Evolutionary conservation across 2,888 invertebrate species (phyloP), one percentile per base, ranked within the genome.

Genomic region (Melangyna quadrimaculata): DNA sequence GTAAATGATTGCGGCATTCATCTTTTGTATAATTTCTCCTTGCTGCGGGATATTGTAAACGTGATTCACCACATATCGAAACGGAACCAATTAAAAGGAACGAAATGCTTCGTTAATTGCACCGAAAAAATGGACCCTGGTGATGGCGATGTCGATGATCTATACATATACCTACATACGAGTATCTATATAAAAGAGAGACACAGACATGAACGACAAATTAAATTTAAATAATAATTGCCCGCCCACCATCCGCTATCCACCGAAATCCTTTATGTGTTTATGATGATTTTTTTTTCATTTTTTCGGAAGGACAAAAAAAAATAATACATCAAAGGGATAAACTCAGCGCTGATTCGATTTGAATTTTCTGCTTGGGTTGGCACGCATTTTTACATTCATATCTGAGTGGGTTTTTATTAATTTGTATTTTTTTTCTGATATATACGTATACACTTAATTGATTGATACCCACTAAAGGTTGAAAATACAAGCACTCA

Each of bases 311-410:
- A 72, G 55, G 69, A 77, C 61, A 86, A 80, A 84, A 84, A 86
- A 83, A 53, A 81, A 78, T 78, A 78, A 82, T 77, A 87, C 87
- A 87, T 87, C 87, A 87, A 87, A 87, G 82, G 87, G 82, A 87
- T 87, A 81, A 74, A 81, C 86, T 81, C 77, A 79, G 63, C 83
- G 77, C 57, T 87, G 79, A 87, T 83, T 87, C 87, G 87, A 87
- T 87, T 87, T 80, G 84, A 87, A 87, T 87, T 87, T 87, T 87
- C 84, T 78, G 87, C 87, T 87, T 87, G 80, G 80, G 55, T 80
- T 87, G 71, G 78, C 78, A 87, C 82, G 87, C 87, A 87, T 82
- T 87, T 87, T 87, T 87, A 87, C 86, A 86, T 86, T 86, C 81
- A 86, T 81, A 81, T 65, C 61, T 59, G 86, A 86, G 86, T 86